Evolutionary conservation across 1,140 invertebrate genomes (phyloP).

Genomic region (Adelges cooleyi): DNA sequence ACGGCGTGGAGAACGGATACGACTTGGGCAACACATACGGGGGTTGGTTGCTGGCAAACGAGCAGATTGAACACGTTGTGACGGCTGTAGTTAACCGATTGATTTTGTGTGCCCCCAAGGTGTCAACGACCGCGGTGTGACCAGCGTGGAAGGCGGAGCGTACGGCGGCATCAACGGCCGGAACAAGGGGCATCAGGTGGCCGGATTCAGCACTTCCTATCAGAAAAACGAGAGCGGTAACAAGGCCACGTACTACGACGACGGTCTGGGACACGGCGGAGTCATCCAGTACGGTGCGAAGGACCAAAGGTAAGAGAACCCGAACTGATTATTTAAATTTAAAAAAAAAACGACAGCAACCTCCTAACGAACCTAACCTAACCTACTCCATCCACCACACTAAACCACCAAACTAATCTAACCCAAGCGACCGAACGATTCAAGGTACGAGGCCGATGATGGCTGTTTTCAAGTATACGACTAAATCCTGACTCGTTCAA

Average conservation of each 20-base stretch:
- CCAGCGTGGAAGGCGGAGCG: constrained; percentile 31
- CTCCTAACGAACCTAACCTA: too few species aligned
- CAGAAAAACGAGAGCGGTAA: constrained; percentile 36
- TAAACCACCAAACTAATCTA: too few species aligned
- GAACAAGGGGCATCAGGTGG: constrained; percentile 35
- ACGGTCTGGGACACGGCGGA: constrained; percentile 34
- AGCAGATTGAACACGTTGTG: too few species aligned
- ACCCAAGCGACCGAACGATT: too few species aligned
- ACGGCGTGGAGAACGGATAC: constrained; percentile 31
- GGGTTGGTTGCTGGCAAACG: constrained; percentile 17
- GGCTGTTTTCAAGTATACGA: too few species aligned
- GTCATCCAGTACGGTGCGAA: constrained; percentile 33
- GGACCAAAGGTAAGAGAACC: constrained; percentile 32
- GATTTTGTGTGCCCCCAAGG: too few species aligned
- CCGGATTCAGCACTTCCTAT: constrained; percentile 36
- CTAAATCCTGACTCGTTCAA: too few species aligned
- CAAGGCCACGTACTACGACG: constrained; percentile 35
- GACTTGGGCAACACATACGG: constrained; percentile 33
- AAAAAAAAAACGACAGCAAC: too few species aligned
- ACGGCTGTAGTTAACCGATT: too few species aligned
- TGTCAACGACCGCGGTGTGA: constrained; percentile 32
- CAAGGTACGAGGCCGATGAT: too few species aligned
- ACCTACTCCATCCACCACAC: too few species aligned
- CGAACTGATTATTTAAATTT: too few species aligned
- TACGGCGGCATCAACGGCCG: constrained; percentile 33